Conservation (phyloP, 2,888 invertebrate species). For the Uloborus plumipes region DNA sequence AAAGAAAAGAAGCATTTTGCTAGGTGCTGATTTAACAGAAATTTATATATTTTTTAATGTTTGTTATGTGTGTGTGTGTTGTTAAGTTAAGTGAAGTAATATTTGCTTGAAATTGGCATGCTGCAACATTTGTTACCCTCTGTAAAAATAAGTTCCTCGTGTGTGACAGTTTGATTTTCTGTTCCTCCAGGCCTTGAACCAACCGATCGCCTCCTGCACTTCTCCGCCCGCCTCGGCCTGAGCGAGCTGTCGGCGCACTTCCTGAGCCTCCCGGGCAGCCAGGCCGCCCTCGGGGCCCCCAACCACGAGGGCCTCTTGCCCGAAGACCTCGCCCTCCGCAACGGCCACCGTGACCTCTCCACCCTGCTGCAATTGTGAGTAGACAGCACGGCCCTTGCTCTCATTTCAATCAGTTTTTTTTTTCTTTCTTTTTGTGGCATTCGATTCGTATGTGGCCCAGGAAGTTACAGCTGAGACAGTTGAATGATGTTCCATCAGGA, state of each 20-base stretch:
- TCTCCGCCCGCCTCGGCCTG: slow-evolving; percentile 57
- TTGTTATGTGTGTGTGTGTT: too few relatives aligned
- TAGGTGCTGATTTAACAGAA: too few relatives aligned
- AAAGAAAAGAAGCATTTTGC: too few relatives aligned
- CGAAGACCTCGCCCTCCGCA: slow-evolving; percentile 47
- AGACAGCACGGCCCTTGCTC: background rate
- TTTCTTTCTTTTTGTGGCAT: too few relatives aligned
- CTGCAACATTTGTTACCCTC: too few relatives aligned
- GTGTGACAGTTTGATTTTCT: background rate
- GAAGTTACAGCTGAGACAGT: background rate
- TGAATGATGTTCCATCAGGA: too few relatives aligned
- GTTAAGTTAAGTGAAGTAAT: too few relatives aligned
- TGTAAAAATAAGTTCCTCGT: background rate
- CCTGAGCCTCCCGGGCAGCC: slow-evolving; percentile 52
- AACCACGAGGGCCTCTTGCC: slow-evolving; percentile 52
- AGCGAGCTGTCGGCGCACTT: slow-evolving; percentile 38
- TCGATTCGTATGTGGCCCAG: background rate
- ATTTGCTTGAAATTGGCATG: too few relatives aligned
- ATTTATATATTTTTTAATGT: too few relatives aligned
- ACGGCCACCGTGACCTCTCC: slow-evolving; percentile 48
- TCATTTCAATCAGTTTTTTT: too few relatives aligned
- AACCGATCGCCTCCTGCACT: slow-evolving; percentile 52
- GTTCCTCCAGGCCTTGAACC: slow-evolving; percentile 19
- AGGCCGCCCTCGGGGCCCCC: slow-evolving; percentile 34
- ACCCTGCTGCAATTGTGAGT: slow-evolving; percentile 49